Evolutionary conservation across 2,888 invertebrate genomes (phyloP).

Genomic region (Chaitophorus viminalis): DNA sequence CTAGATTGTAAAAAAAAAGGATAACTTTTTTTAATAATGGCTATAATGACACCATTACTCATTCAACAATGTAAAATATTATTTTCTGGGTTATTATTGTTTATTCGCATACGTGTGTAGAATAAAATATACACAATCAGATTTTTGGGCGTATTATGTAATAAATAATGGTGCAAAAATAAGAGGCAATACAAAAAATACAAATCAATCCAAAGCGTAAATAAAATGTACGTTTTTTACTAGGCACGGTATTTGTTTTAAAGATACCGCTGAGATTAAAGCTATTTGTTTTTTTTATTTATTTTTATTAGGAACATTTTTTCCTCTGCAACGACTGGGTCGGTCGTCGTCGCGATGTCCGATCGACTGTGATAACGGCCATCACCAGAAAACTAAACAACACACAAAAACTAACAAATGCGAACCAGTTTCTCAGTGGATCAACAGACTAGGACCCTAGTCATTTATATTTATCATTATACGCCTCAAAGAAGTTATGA

Average conservation of each 20-base stretch:
- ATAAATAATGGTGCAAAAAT: conserved; percentile 29
- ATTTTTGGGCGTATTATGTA: neutral
- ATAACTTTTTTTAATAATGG: conserved; percentile 7
- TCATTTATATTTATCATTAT: conserved; percentile 33
- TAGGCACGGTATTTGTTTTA: neutral
- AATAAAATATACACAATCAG: conserved; percentile 21
- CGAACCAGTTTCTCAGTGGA: conserved; percentile 43
- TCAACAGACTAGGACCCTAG: conserved; percentile 8
- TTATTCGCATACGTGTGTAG: conserved; percentile 13
- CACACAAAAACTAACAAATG: neutral
- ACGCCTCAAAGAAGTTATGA: conserved; percentile 28
- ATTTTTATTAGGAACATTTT: neutral
- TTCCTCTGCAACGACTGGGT: conserved; percentile 2
- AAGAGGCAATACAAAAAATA: neutral
- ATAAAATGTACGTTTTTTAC: neutral
- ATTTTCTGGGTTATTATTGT: conserved; percentile 29
- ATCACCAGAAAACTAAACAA: neutral
- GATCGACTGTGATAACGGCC: conserved; percentile 50
- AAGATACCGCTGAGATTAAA: conserved; percentile 45
- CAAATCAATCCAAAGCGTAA: conserved; percentile 28
- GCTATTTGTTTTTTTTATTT: neutral
- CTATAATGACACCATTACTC: conserved; percentile 26
- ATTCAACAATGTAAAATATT: conserved; percentile 22
- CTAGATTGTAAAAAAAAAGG: conserved; percentile 21
- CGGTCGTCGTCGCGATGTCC: conserved; percentile 38